Evolutionary conservation across 2,113 vertebrate species (phyloP), one percentile per base, ranked within the genome.

Genomic region (Chlamydotis undulata): DNA sequence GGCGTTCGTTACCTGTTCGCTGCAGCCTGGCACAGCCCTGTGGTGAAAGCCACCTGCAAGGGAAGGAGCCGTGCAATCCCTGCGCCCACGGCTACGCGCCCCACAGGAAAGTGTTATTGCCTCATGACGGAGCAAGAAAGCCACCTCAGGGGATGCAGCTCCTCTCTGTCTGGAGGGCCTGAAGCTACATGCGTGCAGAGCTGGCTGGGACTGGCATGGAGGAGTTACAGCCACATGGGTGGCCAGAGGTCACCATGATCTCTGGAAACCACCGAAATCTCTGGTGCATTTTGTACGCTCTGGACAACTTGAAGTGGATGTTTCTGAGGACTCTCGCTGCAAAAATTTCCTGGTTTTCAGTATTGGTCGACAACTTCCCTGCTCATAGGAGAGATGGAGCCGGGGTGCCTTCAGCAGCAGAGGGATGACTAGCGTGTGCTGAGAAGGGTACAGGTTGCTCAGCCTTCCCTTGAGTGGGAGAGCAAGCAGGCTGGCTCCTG

Each of bases 1-100:
- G 64, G 80, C 12, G 2, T 56, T 67, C 3, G 28, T 50, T 64
- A 53, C 60, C 89, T 31, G 83, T 73, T 10, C 41, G 70, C 73
- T 43, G 81, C 24, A 15, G 52, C 2, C 5, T 12, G 45, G 43
- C 50, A 19, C 0, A 1, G 81, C 45, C 81, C 55, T 1, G 19
- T 0, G 2, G 71, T 25, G 7, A 67, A 60, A 68, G 59, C 55
- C 35, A 28, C 56, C 74, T 10, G 60, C 7, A 3, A 53, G 77
- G 55, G 16, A 18, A 57, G 60, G 63, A 89, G 63, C 39, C 1
- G 0, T 0, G 22, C 69, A 7, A n/a, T 28, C 70, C 60, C 67
- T 35, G 60, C 0, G 1, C 75, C 89, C 3, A 3, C 1, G 2
- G 83, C 63, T 10, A 6, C 2, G 0, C 33, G 45, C 22, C 50